A percentile compares a stretch with the other conserved stretches of the same genome.
These are phyloP conservation scores for crab-eating macaque (Macaca fascicularis) DNA, from an alignment of 2,113 vertebrate species.

Conservation along the genomic window T2T-MFA8v1.1 NC_088392.1:6167001-6167500, in stretches of 20 bases:
- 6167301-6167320: not conserved
- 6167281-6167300: not conserved
- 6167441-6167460: too few species aligned
- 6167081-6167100: not conserved
- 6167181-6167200: not conserved
- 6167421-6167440: too few species aligned
- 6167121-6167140: not conserved
- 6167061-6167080: not conserved
- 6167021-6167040: too few species aligned
- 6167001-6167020: too few species aligned
- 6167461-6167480: too few species aligned
- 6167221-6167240: not conserved
- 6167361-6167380: too few species aligned
- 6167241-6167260: not conserved
- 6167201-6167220: not conserved
- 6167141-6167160: not conserved
- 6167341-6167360: not conserved
- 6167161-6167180: not conserved
- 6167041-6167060: too few species aligned
- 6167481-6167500: too few species aligned
- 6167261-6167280: not conserved
- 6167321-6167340: not conserved
- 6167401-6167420: too few species aligned
- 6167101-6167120: not conserved
- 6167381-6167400: too few species aligned